Evolutionary conservation across 1,140 invertebrate genomes (phyloP).

Genomic region (Halesus radiatus): DNA sequence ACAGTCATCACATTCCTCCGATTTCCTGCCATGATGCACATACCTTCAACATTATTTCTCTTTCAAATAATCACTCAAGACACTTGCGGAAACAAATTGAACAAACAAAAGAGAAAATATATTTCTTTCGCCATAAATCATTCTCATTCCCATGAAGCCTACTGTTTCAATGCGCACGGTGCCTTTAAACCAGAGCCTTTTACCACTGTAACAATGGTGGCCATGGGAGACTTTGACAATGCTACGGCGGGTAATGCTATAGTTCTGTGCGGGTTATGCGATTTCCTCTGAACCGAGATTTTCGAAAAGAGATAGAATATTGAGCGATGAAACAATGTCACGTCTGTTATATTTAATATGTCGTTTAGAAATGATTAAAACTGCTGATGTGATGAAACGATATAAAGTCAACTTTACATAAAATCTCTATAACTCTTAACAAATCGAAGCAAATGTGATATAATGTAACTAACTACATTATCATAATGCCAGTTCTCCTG

Average conservation of each 20-base stretch:
- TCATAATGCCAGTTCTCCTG: too few relatives aligned
- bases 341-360: background rate
- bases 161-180: background rate
- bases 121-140: background rate
- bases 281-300: background rate
- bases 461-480: too few relatives aligned
- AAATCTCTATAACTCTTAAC: too few relatives aligned
- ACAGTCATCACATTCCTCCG: too few relatives aligned
- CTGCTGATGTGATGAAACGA: too few relatives aligned
- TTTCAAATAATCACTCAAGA: background rate
- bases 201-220: background rate
- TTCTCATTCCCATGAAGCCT: background rate
- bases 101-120: slow-evolving; percentile 17
- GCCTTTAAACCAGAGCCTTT: slow-evolving; percentile 6
- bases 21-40: too few relatives aligned
- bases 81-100: background rate
- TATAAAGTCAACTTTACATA: too few relatives aligned
- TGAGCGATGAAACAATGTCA: background rate
- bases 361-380: too few relatives aligned
- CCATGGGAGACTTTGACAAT: background rate
- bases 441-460: too few relatives aligned
- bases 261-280: background rate
- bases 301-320: background rate
- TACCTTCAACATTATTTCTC: too few relatives aligned
- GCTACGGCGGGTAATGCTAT: too few relatives aligned